These are phyloP conservation scores for Albula goreensis DNA, from an alignment of 2,113 vertebrate species.

Conservation along the genomic window DNA sequence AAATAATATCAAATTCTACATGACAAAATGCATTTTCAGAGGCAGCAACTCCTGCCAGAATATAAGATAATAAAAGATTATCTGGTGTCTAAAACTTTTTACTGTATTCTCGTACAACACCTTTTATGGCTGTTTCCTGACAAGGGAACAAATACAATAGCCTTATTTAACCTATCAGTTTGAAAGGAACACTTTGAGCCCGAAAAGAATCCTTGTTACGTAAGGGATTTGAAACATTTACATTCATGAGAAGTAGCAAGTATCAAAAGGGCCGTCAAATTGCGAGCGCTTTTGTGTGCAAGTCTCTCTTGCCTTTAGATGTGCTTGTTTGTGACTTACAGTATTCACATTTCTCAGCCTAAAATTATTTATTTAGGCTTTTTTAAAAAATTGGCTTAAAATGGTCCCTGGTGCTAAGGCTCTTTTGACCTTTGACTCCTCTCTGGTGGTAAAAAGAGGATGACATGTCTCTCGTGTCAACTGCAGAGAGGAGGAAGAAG, in stretches of 20 bases:
- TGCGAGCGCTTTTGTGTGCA: neutral
- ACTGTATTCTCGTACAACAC: constrained; percentile 35
- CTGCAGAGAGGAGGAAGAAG: too few relatives aligned
- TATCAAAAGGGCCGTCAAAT: constrained; percentile 5
- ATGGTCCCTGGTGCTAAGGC: neutral
- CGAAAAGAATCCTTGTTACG: constrained; percentile 42
- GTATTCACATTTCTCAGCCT: neutral
- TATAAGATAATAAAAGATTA: constrained; percentile 27
- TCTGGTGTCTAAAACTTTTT: constrained; percentile 20
- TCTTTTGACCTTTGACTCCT: neutral
- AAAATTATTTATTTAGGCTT: neutral
- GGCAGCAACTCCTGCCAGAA: neutral
- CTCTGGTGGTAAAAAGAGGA: neutral
- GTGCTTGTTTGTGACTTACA: neutral
- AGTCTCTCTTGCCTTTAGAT: neutral
- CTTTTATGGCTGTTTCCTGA: constrained; percentile 53
- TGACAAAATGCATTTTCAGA: neutral
- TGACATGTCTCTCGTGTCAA: too few relatives aligned
- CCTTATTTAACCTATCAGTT: constrained; percentile 50
- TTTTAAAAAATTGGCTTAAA: neutral
- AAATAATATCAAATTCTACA: constrained; percentile 11
- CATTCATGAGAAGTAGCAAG: neutral
- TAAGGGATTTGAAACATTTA: constrained; percentile 37
- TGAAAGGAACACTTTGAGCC: constrained; percentile 31
- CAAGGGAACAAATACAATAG: constrained; percentile 51